Evolutionary conservation across 1,140 invertebrate genomes (phyloP).

Genomic region (Bemisia tabaci): DNA sequence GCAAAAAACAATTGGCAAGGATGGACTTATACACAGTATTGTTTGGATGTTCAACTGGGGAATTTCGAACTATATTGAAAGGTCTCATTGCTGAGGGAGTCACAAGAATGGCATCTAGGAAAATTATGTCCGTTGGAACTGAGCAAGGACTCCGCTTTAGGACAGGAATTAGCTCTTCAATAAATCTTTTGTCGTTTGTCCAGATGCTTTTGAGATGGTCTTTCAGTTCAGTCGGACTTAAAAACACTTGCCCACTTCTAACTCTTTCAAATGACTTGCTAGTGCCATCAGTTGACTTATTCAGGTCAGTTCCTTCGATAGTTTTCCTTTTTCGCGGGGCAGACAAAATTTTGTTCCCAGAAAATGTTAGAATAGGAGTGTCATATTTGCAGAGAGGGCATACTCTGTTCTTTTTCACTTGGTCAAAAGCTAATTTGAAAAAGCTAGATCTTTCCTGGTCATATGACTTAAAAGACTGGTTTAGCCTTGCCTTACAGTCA

Average conservation of each 20-base stretch:
- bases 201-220: constrained; percentile 62
- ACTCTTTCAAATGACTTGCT: neutral
- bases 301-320: no score
- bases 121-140: constrained; percentile 77
- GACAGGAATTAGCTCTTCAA: constrained; percentile 57
- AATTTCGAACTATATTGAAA: constrained; percentile 50
- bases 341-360: neutral
- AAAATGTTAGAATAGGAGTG: neutral
- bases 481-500: no score
- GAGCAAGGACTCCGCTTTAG: constrained; percentile 38
- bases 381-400: neutral
- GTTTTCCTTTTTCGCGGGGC: neutral
- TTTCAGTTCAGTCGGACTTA: constrained; percentile 45
- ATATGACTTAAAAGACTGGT: neutral
- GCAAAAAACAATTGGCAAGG: constrained; percentile 42
- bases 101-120: constrained; percentile 70
- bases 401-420: neutral
- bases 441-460: neutral
- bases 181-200: constrained; percentile 53
- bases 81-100: constrained; percentile 77
- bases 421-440: neutral
- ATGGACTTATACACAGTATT: constrained; percentile 57
- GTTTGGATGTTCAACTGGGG: constrained; percentile 67
- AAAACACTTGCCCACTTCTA: constrained; percentile 4
- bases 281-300: neutral